A percentile compares a stretch with the other conserved stretches of the same genome.
These are phyloP conservation scores for Bugula neritina DNA, from an alignment of 2,888 invertebrate genomes.

Conservation along the genomic window DNA sequence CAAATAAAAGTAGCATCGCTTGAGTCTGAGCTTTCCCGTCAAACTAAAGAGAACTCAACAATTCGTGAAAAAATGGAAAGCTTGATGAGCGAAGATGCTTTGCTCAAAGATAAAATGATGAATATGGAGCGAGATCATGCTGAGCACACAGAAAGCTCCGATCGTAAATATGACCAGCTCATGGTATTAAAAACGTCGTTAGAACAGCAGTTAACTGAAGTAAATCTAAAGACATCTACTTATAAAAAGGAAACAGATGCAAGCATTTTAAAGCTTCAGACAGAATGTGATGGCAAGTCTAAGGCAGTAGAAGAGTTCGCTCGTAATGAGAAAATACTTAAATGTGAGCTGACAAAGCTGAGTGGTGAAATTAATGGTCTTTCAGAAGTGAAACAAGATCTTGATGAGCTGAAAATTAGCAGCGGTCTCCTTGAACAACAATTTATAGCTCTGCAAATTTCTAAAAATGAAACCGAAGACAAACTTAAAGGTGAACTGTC, in stretches of 20 bases:
- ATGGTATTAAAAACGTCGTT: background rate
- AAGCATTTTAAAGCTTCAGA: background rate
- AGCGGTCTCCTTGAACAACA: no score
- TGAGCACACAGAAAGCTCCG: background rate
- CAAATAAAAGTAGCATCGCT: background rate
- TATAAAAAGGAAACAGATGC: background rate
- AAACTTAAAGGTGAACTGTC: no score
- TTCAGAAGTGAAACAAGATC: no score
- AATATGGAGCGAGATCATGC: background rate
- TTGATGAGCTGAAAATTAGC: no score
- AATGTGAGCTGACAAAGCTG: no score
- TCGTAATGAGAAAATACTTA: no score
- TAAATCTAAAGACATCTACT: background rate
- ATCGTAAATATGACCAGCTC: background rate
- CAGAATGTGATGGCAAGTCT: no score
- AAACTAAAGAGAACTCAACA: background rate
- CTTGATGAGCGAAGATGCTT: background rate
- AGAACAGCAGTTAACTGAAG: background rate
- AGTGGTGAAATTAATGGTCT: no score
- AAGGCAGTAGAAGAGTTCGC: no score
- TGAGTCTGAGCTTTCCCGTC: background rate
- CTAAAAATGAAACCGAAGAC: no score
- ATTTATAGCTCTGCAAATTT: no score
- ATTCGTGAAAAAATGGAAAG: background rate
- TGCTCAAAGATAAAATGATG: background rate